Conservation (phyloP, 2,113 vertebrate species). For the Petromus typicus region DNA sequence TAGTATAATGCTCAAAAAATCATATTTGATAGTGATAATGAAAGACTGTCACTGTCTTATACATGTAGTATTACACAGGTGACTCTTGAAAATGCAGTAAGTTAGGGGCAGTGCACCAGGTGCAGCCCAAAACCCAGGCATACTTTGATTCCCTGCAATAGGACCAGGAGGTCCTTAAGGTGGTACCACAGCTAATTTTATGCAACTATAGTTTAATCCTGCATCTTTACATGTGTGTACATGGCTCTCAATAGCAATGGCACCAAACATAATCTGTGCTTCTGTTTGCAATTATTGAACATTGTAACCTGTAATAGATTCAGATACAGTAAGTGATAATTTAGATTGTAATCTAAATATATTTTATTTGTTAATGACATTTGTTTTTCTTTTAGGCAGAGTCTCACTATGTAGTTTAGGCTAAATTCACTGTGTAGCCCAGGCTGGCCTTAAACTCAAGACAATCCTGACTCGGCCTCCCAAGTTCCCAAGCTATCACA, state of each 20-base stretch:
- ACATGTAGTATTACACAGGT: not conserved
- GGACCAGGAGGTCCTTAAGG: not conserved
- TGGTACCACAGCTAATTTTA: not conserved
- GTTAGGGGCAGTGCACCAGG: not conserved
- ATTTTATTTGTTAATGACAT: not conserved
- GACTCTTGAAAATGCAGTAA: not conserved
- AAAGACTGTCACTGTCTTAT: not conserved
- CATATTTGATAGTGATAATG: not conserved
- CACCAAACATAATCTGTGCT: not conserved
- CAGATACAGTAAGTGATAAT: not conserved
- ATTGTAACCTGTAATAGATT: not conserved
- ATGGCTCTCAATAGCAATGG: not conserved
- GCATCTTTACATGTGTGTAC: not conserved
- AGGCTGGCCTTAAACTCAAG: too few species aligned
- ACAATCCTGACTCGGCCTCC: too few species aligned
- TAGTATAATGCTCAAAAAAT: not conserved
- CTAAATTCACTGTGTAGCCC: too few species aligned
- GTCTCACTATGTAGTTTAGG: too few species aligned
- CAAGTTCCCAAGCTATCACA: too few species aligned
- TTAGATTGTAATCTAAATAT: not conserved
- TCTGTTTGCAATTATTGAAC: not conserved
- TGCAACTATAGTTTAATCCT: not conserved
- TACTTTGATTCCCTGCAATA: too few species aligned
- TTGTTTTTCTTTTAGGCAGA: too few species aligned
- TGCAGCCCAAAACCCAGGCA: not conserved